Conservation (phyloP, 2,888 invertebrate genomes). For the Xestia ashworthii region DNA sequence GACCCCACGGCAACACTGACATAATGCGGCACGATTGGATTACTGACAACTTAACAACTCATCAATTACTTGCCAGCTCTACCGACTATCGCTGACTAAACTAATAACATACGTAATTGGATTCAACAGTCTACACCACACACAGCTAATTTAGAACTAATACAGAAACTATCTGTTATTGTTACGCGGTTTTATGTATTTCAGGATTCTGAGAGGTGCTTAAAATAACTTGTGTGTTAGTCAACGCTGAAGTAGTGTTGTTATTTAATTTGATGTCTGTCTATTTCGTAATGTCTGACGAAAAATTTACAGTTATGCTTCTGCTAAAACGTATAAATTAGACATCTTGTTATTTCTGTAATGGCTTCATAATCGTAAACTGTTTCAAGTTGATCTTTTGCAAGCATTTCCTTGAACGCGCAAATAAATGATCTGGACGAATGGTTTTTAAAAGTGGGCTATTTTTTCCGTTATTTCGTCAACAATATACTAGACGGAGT, state of each 20-base stretch:
- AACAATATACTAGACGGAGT: conserved; percentile 21
- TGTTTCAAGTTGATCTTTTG: conserved; percentile 33
- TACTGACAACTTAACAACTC: conserved; percentile 79
- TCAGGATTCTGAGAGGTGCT: conserved; percentile 61
- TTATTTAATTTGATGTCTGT: conserved; percentile 39
- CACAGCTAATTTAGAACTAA: conserved; percentile 64
- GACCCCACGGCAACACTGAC: conserved; percentile 76
- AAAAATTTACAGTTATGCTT: conserved; percentile 39
- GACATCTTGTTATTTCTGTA: conserved; percentile 25
- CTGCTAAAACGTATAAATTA: conserved; percentile 24
- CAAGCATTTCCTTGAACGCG: conserved; percentile 45
- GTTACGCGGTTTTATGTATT: conserved; percentile 51
- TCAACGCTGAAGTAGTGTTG: conserved; percentile 41
- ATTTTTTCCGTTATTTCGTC: conserved; percentile 53
- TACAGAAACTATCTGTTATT: conserved; percentile 55
- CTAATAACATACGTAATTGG: conserved; percentile 70
- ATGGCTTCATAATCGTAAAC: conserved; percentile 36
- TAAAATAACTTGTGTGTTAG: conserved; percentile 53
- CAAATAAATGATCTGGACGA: conserved; percentile 39
- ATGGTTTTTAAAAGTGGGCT: conserved; percentile 55
- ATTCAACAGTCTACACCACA: conserved; percentile 67
- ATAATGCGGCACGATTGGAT: conserved; percentile 79
- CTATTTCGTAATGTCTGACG: conserved; percentile 36
- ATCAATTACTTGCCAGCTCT: conserved; percentile 71
- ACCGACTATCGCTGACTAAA: conserved; percentile 62